These are phyloP conservation scores for Drosophila gaucha DNA, from an alignment of 2,888 invertebrate species.

Conservation along the genomic window DNA sequence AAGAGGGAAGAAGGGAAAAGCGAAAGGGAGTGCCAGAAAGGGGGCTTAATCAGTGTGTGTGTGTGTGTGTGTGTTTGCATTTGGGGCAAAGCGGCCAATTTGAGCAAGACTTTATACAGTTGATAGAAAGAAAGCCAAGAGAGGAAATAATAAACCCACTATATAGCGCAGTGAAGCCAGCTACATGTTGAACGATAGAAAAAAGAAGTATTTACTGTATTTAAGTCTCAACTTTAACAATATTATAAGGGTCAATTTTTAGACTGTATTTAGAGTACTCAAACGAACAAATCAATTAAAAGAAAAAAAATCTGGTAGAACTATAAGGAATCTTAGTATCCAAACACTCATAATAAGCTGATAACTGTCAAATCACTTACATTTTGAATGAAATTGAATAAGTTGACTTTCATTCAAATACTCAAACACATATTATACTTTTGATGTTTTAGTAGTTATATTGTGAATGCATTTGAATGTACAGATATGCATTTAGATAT, in stretches of 20 bases:
- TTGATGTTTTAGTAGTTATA: too few relatives aligned
- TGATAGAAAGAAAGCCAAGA: slow-evolving; percentile 20
- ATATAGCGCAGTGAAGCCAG: not conserved
- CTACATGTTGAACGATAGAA: not conserved
- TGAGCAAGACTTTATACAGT: too few relatives aligned
- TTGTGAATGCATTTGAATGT: not conserved
- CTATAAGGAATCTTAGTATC: not conserved
- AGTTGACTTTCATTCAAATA: too few relatives aligned
- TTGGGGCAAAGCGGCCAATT: slow-evolving; percentile 9
- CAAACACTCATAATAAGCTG: not conserved
- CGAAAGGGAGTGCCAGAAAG: not conserved
- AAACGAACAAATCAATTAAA: not conserved
- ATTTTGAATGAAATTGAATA: too few relatives aligned
- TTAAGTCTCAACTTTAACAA: not conserved
- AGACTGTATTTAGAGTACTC: not conserved
- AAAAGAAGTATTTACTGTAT: not conserved
- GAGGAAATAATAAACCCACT: not conserved
- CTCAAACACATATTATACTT: not conserved
- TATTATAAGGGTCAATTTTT: too few relatives aligned
- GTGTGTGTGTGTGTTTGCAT: slow-evolving; percentile 3
- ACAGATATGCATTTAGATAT: too few relatives aligned
- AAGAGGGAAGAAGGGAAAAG: too few relatives aligned
- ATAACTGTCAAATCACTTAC: too few relatives aligned
- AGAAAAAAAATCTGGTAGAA: too few relatives aligned
- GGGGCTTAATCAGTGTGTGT: not conserved